Conservation (phyloP, 2,888 invertebrate genomes). For the Diaperis boleti region DNA sequence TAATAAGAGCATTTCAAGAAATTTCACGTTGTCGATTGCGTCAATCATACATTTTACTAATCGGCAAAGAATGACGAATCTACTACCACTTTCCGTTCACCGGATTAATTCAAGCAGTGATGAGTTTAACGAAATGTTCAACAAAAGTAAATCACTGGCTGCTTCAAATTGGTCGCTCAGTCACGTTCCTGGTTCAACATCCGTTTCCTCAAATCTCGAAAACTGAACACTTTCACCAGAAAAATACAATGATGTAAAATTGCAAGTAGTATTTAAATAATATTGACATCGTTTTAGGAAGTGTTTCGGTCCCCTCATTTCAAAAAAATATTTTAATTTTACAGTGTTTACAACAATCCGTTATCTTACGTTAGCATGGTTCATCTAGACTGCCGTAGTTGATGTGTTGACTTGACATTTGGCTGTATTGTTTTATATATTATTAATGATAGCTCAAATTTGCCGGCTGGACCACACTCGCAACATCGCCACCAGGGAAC, state of each 20-base stretch:
- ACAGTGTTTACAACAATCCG: too few species aligned
- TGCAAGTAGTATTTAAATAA: too few species aligned
- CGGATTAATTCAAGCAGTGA: background rate
- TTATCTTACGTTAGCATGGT: too few species aligned
- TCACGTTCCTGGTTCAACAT: slow-evolving; percentile 7
- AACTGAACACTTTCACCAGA: slow-evolving; percentile 2
- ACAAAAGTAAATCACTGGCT: background rate
- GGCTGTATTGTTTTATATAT: too few species aligned
- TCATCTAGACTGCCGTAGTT: too few species aligned
- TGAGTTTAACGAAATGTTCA: background rate
- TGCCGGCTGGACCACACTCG: too few species aligned
- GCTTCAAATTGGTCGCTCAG: background rate
- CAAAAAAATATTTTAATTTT: too few species aligned
- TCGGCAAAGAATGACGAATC: slow-evolving; percentile 2
- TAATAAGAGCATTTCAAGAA: slow-evolving; percentile 12
- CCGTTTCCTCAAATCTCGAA: background rate
- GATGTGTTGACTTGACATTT: too few species aligned
- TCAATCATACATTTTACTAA: background rate
- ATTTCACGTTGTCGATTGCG: slow-evolving; percentile 14
- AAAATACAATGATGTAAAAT: background rate
- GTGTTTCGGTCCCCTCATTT: too few species aligned
- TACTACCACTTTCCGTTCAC: background rate
- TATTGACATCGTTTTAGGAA: too few species aligned
- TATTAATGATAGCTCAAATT: too few species aligned
- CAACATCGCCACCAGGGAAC: too few species aligned